These are phyloP conservation scores for Loxodonta africana DNA, from an alignment of 2,113 vertebrate genomes.

Conservation along the genomic window DNA sequence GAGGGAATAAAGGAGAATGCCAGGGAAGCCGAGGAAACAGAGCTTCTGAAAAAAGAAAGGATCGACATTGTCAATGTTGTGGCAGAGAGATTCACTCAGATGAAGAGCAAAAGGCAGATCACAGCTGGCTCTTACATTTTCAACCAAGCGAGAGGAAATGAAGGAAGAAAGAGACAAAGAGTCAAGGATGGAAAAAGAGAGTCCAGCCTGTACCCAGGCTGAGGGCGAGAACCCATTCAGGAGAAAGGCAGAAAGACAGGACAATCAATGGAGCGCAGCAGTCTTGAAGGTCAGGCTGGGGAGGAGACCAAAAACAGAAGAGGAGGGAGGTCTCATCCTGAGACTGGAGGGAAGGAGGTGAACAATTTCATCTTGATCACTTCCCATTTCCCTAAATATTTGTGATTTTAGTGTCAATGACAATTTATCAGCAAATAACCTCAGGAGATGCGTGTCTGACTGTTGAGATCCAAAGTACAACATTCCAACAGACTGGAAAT, in stretches of 20 bases:
- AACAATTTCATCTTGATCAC: not conserved
- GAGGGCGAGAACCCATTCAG: not conserved
- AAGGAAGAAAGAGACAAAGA: not conserved
- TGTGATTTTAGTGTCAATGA: not conserved
- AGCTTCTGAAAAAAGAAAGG: not conserved
- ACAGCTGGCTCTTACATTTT: not conserved
- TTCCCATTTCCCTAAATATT: not conserved
- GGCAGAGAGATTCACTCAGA: not conserved
- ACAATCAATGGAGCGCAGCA: not conserved
- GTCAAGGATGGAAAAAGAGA: not conserved
- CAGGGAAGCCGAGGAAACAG: not conserved
- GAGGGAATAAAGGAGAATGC: not conserved
- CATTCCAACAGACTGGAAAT: not conserved
- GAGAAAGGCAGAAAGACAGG: too few species aligned
- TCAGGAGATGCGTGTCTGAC: not conserved
- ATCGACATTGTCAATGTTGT: not conserved
- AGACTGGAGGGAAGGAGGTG: not conserved
- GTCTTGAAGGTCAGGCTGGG: not conserved
- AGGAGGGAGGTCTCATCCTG: not conserved
- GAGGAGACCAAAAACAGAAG: not conserved
- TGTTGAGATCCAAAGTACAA: not conserved
- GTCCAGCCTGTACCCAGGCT: rapidly evolving
- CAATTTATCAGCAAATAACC: not conserved
- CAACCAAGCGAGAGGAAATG: not conserved
- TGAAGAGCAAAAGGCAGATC: not conserved